These are phyloP conservation scores for Tiliacea aurago DNA, from an alignment of 2,888 invertebrate species.

Conservation along the genomic window DNA sequence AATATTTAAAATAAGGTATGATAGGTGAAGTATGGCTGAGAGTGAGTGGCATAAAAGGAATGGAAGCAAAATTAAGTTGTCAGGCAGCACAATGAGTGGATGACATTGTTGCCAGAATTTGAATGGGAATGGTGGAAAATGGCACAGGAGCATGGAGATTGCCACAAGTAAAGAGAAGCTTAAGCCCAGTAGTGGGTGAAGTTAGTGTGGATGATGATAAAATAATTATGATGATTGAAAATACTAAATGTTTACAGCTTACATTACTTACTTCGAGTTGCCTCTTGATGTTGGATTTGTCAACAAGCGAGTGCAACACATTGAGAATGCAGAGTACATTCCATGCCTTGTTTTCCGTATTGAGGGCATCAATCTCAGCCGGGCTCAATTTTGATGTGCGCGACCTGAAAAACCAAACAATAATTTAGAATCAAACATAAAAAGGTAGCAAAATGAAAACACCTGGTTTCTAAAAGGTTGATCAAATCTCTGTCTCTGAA, in stretches of 20 bases:
- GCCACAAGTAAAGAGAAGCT: conserved; percentile 1
- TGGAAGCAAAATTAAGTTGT: not conserved
- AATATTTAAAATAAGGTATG: not conserved
- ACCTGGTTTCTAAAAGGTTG: too few species aligned
- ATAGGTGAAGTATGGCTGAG: not conserved
- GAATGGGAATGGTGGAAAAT: not conserved
- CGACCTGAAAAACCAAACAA: conserved; percentile 78
- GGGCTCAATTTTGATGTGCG: conserved; percentile 94
- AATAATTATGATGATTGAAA: conserved; percentile 29
- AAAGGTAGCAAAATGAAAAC: not conserved
- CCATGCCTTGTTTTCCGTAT: conserved; percentile 97
- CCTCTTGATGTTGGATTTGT: conserved; percentile 99
- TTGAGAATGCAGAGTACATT: conserved; percentile 99
- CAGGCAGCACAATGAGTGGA: not conserved
- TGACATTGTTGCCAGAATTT: not conserved
- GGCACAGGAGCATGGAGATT: not conserved
- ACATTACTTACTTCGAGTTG: conserved; percentile 95
- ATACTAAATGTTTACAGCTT: conserved; percentile 54
- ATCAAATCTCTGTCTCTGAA: not conserved
- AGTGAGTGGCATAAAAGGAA: not conserved
- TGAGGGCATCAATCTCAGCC: conserved; percentile 94
- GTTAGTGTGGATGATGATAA: conserved; percentile 25
- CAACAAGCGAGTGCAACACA: conserved; percentile 98
- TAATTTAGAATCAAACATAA: conserved; percentile 1
- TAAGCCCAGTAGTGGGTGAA: not conserved